Evolutionary conservation across 2,113 vertebrate species (phyloP).

Genomic region (Muntiacus muntjak): DNA sequence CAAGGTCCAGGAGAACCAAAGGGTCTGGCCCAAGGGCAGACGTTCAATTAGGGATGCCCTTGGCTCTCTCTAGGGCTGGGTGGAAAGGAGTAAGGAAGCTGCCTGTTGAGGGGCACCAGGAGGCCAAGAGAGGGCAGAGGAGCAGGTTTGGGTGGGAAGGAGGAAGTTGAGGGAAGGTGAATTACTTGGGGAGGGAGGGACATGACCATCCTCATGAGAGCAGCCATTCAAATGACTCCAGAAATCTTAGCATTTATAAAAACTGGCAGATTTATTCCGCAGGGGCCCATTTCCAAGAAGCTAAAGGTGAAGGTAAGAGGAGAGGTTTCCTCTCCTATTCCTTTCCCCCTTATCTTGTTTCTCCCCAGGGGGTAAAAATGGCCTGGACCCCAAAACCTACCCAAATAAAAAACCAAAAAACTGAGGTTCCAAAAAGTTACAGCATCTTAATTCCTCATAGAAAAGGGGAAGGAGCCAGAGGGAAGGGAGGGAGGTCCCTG

Average conservation of each 20-base stretch:
- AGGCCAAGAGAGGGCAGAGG: background rate
- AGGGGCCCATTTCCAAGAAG: conserved; percentile 55
- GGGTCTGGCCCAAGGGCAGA: background rate
- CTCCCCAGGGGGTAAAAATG: conserved; percentile 40
- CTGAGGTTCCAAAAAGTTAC: conserved; percentile 70
- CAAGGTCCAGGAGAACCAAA: background rate
- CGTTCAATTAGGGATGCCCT: no score
- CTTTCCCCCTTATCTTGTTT: background rate
- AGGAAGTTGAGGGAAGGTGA: background rate
- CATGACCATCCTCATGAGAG: rapidly evolving
- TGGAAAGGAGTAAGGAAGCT: background rate
- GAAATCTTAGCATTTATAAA: conserved; percentile 56
- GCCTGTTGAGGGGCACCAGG: background rate
- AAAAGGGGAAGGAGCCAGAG: conserved; percentile 58
- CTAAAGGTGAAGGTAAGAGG: conserved; percentile 30
- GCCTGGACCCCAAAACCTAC: conserved; percentile 57
- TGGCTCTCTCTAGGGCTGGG: background rate
- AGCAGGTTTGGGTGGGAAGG: background rate
- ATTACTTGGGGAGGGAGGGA: background rate
- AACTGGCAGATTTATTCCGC: conserved; percentile 66
- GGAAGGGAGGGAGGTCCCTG: background rate
- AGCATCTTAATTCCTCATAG: conserved; percentile 71
- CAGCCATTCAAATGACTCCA: conserved; percentile 16
- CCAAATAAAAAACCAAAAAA: conserved; percentile 61
- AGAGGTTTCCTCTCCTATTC: background rate